Base-by-base conservation (phyloP, 2,113 vertebrate genomes). In the Diglossa brunneiventris region DNA sequence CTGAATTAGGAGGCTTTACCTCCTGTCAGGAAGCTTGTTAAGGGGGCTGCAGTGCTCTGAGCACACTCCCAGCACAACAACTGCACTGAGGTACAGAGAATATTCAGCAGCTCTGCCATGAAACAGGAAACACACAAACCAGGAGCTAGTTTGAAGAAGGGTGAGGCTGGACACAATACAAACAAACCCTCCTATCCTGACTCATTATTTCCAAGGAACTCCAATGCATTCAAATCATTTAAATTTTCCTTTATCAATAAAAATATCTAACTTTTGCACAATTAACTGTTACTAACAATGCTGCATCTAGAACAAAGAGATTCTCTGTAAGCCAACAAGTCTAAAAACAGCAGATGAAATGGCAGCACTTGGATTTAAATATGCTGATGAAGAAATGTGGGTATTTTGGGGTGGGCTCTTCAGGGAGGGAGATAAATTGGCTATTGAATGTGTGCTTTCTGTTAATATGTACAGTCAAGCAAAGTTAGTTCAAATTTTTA, bases 191-290 rank as follows among this genome's bases (percentile, higher is more conserved):
- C 47, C 37, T 41, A 83, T 59, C 64, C 44, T 94, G 92, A 95
- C 52, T 96, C 92, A 94, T 30, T 68, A 50, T 92, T 94, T 93
- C 94, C 83, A 74, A 72, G 52, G 56, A 95, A 92, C 49, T 83
- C 63, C 17, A 74, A 4, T 16, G 63, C 21, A 90, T 83, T 93
- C 61, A 90, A 61, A 83, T 76, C 0, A 59, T 59, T 85, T 80
- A 44, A 81, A 89, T 31, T 31, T 83, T 37, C 28, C 22, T 4
- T 70, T 92, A 93, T 90, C 90, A 64, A 37, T 37, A 81, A 74
- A 81, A 90, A 18, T 26, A 94, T 75, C 90, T 93, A 39, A 15
- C 35, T 74, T 74, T 18, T 13, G 33, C 63, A 78, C 83, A 73
- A 85, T 55, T 44, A 73, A 49, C 42, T 52, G 30, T 8, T 24